phyloP scores from a whole-genome alignment of 1,140 invertebrate genomes.

The Drosophila takahashii region DNA sequence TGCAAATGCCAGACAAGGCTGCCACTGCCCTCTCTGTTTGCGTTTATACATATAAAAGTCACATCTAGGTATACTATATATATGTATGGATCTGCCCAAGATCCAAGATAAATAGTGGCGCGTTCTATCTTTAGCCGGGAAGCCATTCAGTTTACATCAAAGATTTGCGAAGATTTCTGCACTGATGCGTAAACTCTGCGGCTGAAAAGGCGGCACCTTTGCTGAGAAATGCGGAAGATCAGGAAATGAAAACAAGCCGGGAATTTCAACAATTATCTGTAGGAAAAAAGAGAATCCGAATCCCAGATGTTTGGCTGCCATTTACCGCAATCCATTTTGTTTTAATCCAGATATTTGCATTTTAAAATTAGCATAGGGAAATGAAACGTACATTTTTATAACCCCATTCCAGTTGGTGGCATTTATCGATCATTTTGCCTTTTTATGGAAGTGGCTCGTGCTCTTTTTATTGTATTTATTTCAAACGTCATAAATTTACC shows the following conservation, averaged over 20 bases:
- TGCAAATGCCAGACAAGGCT: slow-evolving; percentile 63
- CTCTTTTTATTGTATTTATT: background rate
- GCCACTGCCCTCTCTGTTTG: slow-evolving; percentile 25
- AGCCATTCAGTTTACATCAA: slow-evolving; percentile 71
- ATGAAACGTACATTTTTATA: background rate
- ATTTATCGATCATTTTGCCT: background rate
- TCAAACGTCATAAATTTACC: too few species aligned
- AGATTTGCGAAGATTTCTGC: slow-evolving; percentile 80
- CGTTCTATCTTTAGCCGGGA: slow-evolving; percentile 40
- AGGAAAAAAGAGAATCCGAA: background rate
- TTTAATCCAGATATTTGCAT: slow-evolving; percentile 1
- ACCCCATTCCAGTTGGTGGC: background rate
- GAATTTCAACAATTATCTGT: slow-evolving; percentile 23
- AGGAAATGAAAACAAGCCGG: slow-evolving; percentile 37
- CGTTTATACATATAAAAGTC: slow-evolving; percentile 22
- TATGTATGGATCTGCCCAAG: slow-evolving; percentile 27
- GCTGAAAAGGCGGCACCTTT: slow-evolving; percentile 49
- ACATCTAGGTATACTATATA: slow-evolving; percentile 3
- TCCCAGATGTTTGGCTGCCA: background rate
- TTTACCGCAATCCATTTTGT: background rate
- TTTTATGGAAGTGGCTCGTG: background rate
- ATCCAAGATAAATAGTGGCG: slow-evolving; percentile 33
- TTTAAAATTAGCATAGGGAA: slow-evolving; percentile 6
- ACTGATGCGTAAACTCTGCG: slow-evolving; percentile 70
- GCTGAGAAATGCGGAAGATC: slow-evolving; percentile 72